Base-by-base conservation (phyloP, 1,140 invertebrate species). In the Drosophila leontia region DNA sequence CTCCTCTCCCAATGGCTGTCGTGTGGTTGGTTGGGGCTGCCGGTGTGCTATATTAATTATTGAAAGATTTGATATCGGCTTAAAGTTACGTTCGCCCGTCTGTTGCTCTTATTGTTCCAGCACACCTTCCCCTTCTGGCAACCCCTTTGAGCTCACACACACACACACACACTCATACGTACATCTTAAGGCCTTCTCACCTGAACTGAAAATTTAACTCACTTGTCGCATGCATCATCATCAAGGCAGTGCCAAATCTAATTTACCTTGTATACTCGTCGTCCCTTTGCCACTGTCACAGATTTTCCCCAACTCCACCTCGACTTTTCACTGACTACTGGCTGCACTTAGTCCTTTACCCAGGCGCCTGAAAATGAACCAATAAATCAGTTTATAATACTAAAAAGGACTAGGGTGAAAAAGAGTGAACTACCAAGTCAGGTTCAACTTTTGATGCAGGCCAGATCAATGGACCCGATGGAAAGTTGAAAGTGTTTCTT, bases 361-460 rank as follows among this genome's bases (percentile, higher is more conserved):
- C 68, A 41, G 45, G 50, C 61, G 62, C 59, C 69, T 84, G 72
- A 80, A 88, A 87, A 88, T 84, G 85, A 87, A 87, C 84, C 85
- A 90, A 87, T 87, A 90, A 87, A 87, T 87, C 84, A 88, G 84
- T 84, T 87, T 87, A 88, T 86, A 86, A 86, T 85, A 76, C 75
- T 61, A 80, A 82, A 82, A 68, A 74, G 63, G 48, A 57, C 60
- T 41, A 60, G 60, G 71, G 32, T 65, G 69, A 32, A 78, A 57
- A 67, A 44, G 50, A 37, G 47, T 69, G 62, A 77, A 47, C 77
- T 51, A 37, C 35, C 37, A 42, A 71, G 55, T 50, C 32, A 71
- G 80, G 84, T 63, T 78, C 71, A 88, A 84, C 80, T 84, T 88
- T 82, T 87, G 81, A 86, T 61, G 70, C 75, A 68, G 50, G 59